phyloP scores from a whole-genome alignment of 2,113 vertebrate genomes.

The Embiotoca jacksoni region DNA sequence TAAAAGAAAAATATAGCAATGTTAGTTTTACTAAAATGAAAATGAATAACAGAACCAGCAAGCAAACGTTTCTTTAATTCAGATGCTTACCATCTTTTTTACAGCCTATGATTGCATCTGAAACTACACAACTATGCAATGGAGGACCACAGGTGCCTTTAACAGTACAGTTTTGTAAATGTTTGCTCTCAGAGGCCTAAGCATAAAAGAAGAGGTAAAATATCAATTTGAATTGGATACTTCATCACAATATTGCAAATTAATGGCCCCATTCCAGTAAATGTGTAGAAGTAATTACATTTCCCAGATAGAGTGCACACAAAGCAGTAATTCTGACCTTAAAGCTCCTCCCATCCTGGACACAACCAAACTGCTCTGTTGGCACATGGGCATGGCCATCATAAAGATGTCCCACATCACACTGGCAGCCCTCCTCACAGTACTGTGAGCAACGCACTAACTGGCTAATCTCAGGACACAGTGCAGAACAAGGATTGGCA shows the following conservation, averaged over 20 bases:
- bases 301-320: background rate
- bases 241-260: background rate
- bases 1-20: background rate
- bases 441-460: conserved; percentile 21
- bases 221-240: background rate
- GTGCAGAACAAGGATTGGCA: conserved; percentile 42
- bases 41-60: background rate
- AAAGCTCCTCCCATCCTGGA: conserved; percentile 42
- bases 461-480: conserved; percentile 51
- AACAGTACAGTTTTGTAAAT: conserved; percentile 44
- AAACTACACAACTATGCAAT: conserved; percentile 25
- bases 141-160: conserved; percentile 51
- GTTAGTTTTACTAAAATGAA: background rate
- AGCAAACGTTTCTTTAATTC: background rate
- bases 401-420: conserved; percentile 49
- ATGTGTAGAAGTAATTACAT: background rate
- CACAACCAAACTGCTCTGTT: conserved; percentile 60
- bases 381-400: conserved; percentile 51
- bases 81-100: conserved; percentile 29
- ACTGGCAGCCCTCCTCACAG: conserved; percentile 67
- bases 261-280: background rate
- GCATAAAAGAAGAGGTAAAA: conserved; percentile 5
- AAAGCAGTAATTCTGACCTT: conserved; percentile 29
- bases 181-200: conserved; percentile 41
- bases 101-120: conserved; percentile 39